phyloP scores from a whole-genome alignment of 2,113 vertebrate genomes.

The Nycticebus coucang region DNA sequence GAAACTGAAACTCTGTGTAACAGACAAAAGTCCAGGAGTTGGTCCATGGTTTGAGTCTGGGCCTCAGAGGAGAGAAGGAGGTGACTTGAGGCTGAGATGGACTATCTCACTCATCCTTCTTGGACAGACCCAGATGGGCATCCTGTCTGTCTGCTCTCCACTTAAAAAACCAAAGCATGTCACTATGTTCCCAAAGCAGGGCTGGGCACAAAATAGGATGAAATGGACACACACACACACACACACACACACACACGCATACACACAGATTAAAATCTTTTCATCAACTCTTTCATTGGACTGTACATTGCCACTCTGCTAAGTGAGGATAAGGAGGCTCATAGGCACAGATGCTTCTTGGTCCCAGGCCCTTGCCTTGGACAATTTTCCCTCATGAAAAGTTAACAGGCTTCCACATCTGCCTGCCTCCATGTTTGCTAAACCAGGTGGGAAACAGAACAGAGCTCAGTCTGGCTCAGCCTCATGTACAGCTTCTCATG shows the following conservation, averaged over 20 bases:
- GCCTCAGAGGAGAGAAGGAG: background rate
- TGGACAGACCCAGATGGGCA: background rate
- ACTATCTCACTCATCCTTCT: background rate
- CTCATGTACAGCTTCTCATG: background rate
- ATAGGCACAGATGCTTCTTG: background rate
- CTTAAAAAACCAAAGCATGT: background rate
- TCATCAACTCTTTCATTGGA: background rate
- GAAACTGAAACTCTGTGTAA: background rate
- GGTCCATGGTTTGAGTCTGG: background rate
- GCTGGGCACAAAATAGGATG: background rate
- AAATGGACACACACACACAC: background rate
- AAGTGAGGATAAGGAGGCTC: background rate
- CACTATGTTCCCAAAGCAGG: conserved; percentile 3
- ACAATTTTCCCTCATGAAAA: background rate
- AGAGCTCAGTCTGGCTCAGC: background rate
- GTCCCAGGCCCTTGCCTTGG: background rate
- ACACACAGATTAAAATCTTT: background rate
- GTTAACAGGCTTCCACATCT: background rate
- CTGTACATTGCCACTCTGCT: background rate
- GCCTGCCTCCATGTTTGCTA: conserved; percentile 11
- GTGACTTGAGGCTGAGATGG: background rate
- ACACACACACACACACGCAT: no score
- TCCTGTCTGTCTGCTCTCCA: background rate
- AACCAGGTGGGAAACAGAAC: background rate
- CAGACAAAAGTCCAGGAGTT: background rate